Evolutionary conservation across 2,888 invertebrate genomes (phyloP).

Genomic region (Pollenia griseotomentosa): DNA sequence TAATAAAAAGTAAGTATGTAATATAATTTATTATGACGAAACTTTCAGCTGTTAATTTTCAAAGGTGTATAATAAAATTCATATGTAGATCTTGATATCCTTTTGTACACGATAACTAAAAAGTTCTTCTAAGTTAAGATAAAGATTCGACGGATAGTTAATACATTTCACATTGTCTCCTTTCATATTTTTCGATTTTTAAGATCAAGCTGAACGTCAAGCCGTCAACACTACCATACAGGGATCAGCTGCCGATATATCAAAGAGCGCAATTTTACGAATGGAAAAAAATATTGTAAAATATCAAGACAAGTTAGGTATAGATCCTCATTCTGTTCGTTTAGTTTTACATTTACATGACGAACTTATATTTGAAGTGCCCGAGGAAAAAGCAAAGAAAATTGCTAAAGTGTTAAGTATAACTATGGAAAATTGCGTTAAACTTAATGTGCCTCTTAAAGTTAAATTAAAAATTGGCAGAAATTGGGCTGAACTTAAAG

Average conservation of each 20-base stretch:
- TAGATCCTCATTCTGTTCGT: constrained; percentile 84
- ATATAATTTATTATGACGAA: not conserved
- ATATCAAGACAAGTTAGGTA: constrained; percentile 81
- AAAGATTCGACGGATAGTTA: not conserved
- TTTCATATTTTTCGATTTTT: constrained; percentile 39
- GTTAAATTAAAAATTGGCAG: constrained; percentile 93
- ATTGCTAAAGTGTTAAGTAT: constrained; percentile 88
- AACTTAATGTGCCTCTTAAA: constrained; percentile 91
- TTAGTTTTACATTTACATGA: constrained; percentile 97
- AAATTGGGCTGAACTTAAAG: constrained; percentile 89
- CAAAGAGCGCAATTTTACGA: constrained; percentile 94
- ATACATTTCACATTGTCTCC: not conserved
- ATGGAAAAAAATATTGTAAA: constrained; percentile 87
- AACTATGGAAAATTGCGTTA: constrained; percentile 92
- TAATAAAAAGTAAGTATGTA: constrained; percentile 86
- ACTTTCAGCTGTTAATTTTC: not conserved
- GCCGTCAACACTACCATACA: constrained; percentile 98
- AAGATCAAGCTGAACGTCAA: constrained; percentile 96
- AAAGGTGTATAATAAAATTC: too few species aligned
- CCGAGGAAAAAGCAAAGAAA: constrained; percentile 85
- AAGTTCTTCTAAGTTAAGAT: too few species aligned
- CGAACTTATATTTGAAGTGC: constrained; percentile 97
- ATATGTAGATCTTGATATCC: too few species aligned
- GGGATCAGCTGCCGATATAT: constrained; percentile 98
- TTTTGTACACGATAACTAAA: too few species aligned